These are phyloP conservation scores for Leptinotarsa undecemlineata DNA, from an alignment of 1,140 invertebrate genomes.

Conservation along the genomic window DNA sequence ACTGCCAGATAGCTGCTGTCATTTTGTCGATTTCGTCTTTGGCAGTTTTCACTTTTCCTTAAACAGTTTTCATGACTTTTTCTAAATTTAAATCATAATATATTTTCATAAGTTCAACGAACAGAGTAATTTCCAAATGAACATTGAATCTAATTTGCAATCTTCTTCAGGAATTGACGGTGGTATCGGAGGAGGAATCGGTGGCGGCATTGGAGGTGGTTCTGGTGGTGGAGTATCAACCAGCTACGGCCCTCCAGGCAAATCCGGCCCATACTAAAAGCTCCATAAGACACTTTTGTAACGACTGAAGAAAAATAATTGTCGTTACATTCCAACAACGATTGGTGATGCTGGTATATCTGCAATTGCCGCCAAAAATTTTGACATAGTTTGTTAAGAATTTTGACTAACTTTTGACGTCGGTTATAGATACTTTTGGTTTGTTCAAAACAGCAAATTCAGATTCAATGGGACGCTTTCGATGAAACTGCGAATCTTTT, in stretches of 20 bases:
- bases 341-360: constrained; percentile 24
- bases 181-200: constrained; percentile 37
- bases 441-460: constrained; percentile 1
- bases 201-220: constrained; percentile 43
- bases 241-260: constrained; percentile 50
- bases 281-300: constrained; percentile 28
- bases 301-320: background rate
- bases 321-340: constrained; percentile 16
- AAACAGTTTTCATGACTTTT: too few species aligned
- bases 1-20: too few species aligned
- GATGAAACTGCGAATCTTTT: constrained; percentile 28
- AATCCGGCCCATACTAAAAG: constrained; percentile 48
- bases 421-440: constrained; percentile 25
- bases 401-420: constrained; percentile 21
- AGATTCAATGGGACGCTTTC: background rate
- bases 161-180: constrained; percentile 16
- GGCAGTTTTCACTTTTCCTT: too few species aligned
- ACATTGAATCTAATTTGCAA: too few species aligned
- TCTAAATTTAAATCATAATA: too few species aligned
- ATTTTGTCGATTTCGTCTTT: too few species aligned
- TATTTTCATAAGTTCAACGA: too few species aligned
- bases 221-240: constrained; percentile 42
- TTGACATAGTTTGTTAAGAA: background rate
- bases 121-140: too few species aligned
- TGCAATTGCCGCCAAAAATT: constrained; percentile 10